Conservation (phyloP, 2,113 vertebrate species). For the Chrysochloris asiatica region DNA sequence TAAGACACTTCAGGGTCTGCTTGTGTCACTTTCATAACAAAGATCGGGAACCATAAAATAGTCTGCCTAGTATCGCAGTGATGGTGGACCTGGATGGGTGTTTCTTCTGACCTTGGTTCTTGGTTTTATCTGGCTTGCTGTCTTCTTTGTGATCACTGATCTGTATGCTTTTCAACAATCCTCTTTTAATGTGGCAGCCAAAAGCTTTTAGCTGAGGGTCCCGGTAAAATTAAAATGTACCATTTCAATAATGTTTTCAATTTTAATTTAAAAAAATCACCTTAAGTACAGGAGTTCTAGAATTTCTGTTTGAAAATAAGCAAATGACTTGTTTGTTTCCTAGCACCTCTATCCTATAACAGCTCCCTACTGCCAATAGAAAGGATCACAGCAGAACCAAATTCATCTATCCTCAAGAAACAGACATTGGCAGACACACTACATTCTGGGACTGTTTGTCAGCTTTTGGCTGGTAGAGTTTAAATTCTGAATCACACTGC, state of each 20-base stretch:
- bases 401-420: constrained; percentile 55
- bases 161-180: background rate
- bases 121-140: background rate
- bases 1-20: background rate
- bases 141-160: constrained; percentile 2
- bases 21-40: background rate
- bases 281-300: background rate
- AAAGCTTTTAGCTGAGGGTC: constrained; percentile 16
- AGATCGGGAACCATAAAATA: background rate
- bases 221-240: constrained; percentile 11
- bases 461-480: constrained; percentile 41
- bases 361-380: constrained; percentile 40
- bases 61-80: too few relatives aligned
- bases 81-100: background rate
- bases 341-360: background rate
- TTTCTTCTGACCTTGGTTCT: constrained; percentile 2
- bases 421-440: constrained; percentile 34
- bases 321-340: constrained; percentile 56
- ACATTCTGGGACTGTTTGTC: constrained; percentile 58
- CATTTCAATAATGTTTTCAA: background rate
- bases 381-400: constrained; percentile 41
- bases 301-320: constrained; percentile 56
- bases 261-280: constrained; percentile 46
- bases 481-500: constrained; percentile 27
- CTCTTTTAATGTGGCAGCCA: background rate